These are phyloP conservation scores for Scartelaos histophorus DNA, from an alignment of 2,113 vertebrate genomes.

Conservation along the genomic window DNA sequence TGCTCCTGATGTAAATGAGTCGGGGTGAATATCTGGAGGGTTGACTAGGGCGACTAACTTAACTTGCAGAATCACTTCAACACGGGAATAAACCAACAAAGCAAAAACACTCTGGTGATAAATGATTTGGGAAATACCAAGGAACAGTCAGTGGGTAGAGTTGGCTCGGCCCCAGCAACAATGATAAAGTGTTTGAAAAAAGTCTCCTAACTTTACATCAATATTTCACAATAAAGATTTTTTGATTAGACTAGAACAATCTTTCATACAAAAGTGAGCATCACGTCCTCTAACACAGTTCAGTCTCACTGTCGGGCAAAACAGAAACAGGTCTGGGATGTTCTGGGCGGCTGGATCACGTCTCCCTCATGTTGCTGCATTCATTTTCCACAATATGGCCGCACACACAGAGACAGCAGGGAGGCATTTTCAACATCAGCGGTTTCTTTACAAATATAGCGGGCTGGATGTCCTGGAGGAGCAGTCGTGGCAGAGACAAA, in stretches of 20 bases:
- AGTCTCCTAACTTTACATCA: not conserved
- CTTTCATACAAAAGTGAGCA: not conserved
- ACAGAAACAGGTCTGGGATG: not conserved
- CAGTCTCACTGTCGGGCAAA: not conserved
- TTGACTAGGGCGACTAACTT: too few species aligned
- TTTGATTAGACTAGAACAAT: not conserved
- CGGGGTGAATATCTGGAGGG: too few species aligned
- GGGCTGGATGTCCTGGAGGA: conserved; percentile 8
- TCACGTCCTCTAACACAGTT: not conserved
- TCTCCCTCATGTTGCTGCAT: conserved; percentile 31
- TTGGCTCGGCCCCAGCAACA: not conserved
- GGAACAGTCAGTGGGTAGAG: not conserved
- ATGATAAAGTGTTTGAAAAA: not conserved
- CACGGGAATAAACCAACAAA: too few species aligned
- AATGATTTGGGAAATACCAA: not conserved
- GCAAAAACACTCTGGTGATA: not conserved
- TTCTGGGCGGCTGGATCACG: conserved; percentile 11
- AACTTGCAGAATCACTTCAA: too few species aligned
- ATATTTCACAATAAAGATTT: not conserved
- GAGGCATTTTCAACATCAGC: conserved; percentile 32
- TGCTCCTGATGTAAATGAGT: too few species aligned
- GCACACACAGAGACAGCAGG: conserved; percentile 15
- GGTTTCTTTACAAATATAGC: conserved; percentile 36
- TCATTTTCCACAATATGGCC: conserved; percentile 38
- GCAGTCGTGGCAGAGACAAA: conserved; percentile 14